A percentile compares a stretch with the other conserved stretches of the same genome.
phyloP scores from a whole-genome alignment of 2,113 vertebrate species.

The Istiophorus platypterus region DNA sequence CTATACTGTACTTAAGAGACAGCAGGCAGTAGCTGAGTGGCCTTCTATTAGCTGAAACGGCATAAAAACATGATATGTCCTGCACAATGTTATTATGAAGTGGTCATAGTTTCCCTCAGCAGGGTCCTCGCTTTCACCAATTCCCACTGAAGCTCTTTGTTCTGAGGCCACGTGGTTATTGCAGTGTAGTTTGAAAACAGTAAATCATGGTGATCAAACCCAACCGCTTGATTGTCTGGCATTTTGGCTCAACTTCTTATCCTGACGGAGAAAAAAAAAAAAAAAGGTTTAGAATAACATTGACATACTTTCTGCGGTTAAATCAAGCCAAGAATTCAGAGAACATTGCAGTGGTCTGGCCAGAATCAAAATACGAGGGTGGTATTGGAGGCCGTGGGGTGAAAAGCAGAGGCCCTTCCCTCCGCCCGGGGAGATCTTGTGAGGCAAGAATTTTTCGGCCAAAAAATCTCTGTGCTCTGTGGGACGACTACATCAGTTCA shows the following conservation, averaged over 20 bases:
- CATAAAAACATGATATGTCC: background rate
- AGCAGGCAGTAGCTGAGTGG: background rate
- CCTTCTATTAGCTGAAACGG: slow-evolving; percentile 1
- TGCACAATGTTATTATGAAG: slow-evolving; percentile 7
- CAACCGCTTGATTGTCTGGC: slow-evolving; percentile 50
- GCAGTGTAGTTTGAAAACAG: slow-evolving; percentile 34
- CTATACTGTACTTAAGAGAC: slow-evolving; percentile 17
- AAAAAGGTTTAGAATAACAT: slow-evolving; percentile 32
- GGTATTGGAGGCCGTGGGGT: slow-evolving; percentile 50
- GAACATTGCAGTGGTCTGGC: slow-evolving; percentile 46
- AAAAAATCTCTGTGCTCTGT: slow-evolving; percentile 24
- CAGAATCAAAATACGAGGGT: slow-evolving; percentile 43
- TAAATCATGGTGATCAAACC: slow-evolving; percentile 47
- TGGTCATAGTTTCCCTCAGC: background rate
- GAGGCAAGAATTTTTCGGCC: slow-evolving; percentile 49
- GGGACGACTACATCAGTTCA: slow-evolving; percentile 40
- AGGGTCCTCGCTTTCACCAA: background rate
- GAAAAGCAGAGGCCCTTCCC: slow-evolving; percentile 51
- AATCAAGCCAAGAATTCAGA: slow-evolving; percentile 63
- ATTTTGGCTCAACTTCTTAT: slow-evolving; percentile 47
- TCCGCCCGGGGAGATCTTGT: background rate
- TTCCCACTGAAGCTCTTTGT: slow-evolving; percentile 29
- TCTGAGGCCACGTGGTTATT: slow-evolving; percentile 47
- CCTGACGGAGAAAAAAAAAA: slow-evolving; percentile 35
- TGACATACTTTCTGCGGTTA: slow-evolving; percentile 56